A percentile compares a stretch with the other conserved stretches of the same genome.
Evolutionary conservation across 64 coral and sea anemone species (phyloP).

Genomic region (Stichodactyla mertensii): DNA sequence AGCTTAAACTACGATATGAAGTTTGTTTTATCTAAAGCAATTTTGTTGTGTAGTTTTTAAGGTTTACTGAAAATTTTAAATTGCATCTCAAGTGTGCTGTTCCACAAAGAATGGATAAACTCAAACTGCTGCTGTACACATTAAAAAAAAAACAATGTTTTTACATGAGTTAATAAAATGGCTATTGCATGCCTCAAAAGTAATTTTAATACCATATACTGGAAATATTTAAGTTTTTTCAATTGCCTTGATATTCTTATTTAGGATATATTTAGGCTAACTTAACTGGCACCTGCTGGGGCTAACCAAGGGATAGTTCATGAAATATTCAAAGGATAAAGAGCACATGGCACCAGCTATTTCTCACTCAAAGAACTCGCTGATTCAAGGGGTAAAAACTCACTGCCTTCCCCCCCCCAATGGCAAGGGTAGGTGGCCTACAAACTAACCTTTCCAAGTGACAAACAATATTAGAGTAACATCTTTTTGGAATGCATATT

Average conservation of each 20-base stretch:
- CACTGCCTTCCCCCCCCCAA: neutral
- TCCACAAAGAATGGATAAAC: too few relatives aligned
- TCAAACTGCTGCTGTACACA: too few relatives aligned
- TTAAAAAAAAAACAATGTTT: too few relatives aligned
- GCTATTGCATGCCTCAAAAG: too few relatives aligned
- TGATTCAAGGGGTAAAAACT: neutral
- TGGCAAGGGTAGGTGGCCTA: neutral
- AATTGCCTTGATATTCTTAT: neutral
- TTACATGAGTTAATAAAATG: too few relatives aligned
- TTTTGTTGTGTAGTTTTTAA: too few relatives aligned
- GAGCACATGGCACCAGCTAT: slow-evolving; percentile 17
- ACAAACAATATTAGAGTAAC: neutral
- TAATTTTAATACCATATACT: too few relatives aligned
- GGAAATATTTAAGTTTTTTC: too few relatives aligned
- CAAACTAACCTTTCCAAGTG: neutral
- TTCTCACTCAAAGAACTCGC: neutral
- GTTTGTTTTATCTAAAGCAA: too few relatives aligned
- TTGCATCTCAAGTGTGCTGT: too few relatives aligned
- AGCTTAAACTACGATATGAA: too few relatives aligned
- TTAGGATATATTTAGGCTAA: slow-evolving; percentile 1
- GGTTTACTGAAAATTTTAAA: too few relatives aligned
- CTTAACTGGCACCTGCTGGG: neutral
- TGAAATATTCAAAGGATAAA: neutral
- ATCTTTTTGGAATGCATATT: neutral
- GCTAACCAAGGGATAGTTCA: neutral